Evolutionary conservation across 37 sponge, comb jelly and placozoan species (phyloP).

Genomic region (Sycon ciliatum): DNA sequence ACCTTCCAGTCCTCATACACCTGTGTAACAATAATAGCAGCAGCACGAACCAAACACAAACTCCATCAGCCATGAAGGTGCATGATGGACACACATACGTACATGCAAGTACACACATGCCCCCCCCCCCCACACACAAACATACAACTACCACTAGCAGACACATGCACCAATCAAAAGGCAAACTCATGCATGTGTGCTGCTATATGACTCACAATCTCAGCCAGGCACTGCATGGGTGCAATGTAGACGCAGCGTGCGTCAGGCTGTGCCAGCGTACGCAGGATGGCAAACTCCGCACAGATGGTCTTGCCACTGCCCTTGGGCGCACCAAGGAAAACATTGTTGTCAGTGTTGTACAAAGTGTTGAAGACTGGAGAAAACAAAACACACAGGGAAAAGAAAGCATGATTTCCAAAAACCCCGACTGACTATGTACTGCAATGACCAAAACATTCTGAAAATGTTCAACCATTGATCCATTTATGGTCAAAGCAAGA

Average conservation of each 20-base stretch:
- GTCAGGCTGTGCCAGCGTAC: constrained; percentile 57
- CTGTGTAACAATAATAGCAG: constrained; percentile 19
- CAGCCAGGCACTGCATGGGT: constrained; percentile 75
- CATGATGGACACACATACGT: background rate
- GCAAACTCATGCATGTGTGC: background rate
- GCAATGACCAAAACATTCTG: too few species aligned
- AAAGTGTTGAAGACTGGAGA: constrained; percentile 81
- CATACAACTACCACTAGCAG: too few species aligned
- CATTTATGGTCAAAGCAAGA: too few species aligned
- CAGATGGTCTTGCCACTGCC: constrained; percentile 99
- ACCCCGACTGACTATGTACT: too few species aligned
- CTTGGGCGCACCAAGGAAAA: constrained; percentile 91
- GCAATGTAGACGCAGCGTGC: constrained; percentile 81
- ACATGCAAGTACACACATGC: background rate
- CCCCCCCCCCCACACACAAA: too few species aligned
- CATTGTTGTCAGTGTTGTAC: constrained; percentile 95
- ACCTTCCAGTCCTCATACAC: constrained; percentile 74
- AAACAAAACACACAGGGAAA: constrained; percentile 1
- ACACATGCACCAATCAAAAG: too few species aligned
- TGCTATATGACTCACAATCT: constrained; percentile 47
- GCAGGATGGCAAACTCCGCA: constrained; percentile 93
- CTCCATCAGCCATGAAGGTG: background rate
- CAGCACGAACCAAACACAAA: background rate
- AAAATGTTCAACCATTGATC: constrained; percentile 1
- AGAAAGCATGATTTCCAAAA: too few species aligned